Base-by-base conservation (phyloP, 1,140 invertebrate genomes). In the Ruditapes philippinarum region DNA sequence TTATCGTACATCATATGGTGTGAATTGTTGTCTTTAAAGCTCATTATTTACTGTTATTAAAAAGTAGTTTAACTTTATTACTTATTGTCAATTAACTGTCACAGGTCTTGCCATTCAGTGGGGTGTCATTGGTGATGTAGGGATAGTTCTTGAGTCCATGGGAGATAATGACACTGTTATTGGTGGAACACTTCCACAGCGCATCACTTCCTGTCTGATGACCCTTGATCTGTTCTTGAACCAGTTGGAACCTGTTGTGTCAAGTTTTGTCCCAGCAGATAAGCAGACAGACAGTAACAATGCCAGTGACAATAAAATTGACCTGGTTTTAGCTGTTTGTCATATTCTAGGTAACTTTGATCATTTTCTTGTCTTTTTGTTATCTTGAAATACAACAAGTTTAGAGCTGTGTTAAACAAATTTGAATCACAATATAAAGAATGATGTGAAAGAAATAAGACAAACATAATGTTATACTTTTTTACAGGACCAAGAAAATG, bases 61-160 rank as follows among this genome's bases (percentile, higher is more conserved):
- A 45, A 45, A 45, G 42, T 45, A 14, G 42, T 45, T 45, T 45
- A 45, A 45, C 42, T 45, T 57, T 57, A 4, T 62, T 62, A 9
- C 3, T 62, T 2, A 28, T 62, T 4, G 25, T n/a, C 57, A 28
- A 22, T 17, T 45, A 49, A 40, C 22, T 38, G 14, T 83, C 62
- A 19, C 62, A 93, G 97, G 96, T 88, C 93, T 99, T 25, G 98
- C 99, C 36, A 98, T 99, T 90, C 99, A 99, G 95, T 99, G 99
- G 99, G 99, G 99, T 91, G 98, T 98, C 60, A 98, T 99, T 93
- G 99, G 98, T 89, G 99, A 99, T 95, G 99, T 99, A 31, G 99
- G 99, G 85, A 96, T 99, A 33, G 97, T 99, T 79, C 94, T 98
- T 88, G 98, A 99, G 89, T 98, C 97, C 45, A 97, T 99, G 96